Evolutionary conservation across 2,888 invertebrate genomes (phyloP).

Genomic region (Holacanthella duospinosa): DNA sequence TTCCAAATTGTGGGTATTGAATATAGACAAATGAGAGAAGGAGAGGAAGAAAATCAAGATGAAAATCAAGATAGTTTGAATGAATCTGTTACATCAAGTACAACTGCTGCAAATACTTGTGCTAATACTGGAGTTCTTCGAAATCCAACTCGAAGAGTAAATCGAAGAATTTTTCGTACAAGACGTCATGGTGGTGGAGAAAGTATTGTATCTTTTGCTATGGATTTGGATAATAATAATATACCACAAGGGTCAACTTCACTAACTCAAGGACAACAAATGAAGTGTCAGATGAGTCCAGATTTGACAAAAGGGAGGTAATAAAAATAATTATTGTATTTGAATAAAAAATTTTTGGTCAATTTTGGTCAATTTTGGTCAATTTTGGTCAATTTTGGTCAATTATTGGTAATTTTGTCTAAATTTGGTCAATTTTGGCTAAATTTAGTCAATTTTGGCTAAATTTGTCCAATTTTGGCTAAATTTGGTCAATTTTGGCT

Average conservation of each 20-base stretch:
- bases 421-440: too few relatives aligned
- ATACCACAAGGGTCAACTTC: background rate
- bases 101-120: background rate
- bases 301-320: too few relatives aligned
- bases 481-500: too few relatives aligned
- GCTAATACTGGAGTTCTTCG: background rate
- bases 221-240: background rate
- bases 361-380: background rate
- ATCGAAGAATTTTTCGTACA: background rate
- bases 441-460: too few relatives aligned
- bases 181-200: background rate
- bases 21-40: background rate
- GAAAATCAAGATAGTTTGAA: background rate
- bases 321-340: too few relatives aligned
- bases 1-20: background rate
- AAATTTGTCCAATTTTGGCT: too few relatives aligned
- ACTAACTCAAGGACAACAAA: background rate
- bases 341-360: background rate
- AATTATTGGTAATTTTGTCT: too few relatives aligned
- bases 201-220: background rate
- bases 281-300: too few relatives aligned
- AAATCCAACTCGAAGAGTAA: background rate
- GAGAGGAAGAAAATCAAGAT: background rate
- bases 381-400: background rate
- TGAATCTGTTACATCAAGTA: background rate